phyloP scores from a whole-genome alignment of 1,140 invertebrate species.

The Hirudo medicinalis region DNA sequence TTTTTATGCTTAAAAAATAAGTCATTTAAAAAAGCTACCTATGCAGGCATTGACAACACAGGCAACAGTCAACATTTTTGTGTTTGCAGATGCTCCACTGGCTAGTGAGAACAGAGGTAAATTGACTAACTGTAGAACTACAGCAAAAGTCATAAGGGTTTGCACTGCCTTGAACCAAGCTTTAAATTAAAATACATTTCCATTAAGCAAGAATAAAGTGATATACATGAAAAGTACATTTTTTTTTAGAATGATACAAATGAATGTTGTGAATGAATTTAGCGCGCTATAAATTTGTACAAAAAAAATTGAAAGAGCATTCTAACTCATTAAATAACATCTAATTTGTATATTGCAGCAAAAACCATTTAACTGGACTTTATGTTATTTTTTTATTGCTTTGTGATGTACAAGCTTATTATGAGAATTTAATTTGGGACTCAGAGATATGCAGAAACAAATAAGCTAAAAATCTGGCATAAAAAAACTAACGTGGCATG shows the following conservation, averaged over 20 bases:
- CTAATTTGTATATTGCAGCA: background rate
- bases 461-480: background rate
- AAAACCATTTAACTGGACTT: background rate
- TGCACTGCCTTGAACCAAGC: slow-evolving; percentile 87
- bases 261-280: too few relatives aligned
- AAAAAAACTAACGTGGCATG: slow-evolving; percentile 52
- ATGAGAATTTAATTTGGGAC: background rate
- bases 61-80: slow-evolving; percentile 14
- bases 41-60: slow-evolving; percentile 16
- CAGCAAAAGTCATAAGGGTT: slow-evolving; percentile 23
- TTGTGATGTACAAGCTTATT: background rate
- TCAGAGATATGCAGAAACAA: background rate
- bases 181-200: slow-evolving; percentile 46
- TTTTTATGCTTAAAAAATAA: background rate
- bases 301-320: too few relatives aligned
- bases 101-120: slow-evolving; percentile 19
- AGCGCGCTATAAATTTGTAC: too few relatives aligned
- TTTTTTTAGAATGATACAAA: too few relatives aligned
- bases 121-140: slow-evolving; percentile 18
- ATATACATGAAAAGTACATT: too few relatives aligned
- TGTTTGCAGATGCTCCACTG: slow-evolving; percentile 12
- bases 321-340: too few relatives aligned
- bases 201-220: too few relatives aligned
- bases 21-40: slow-evolving; percentile 11
- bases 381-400: background rate